Evolutionary conservation across 2,888 invertebrate species (phyloP).

Genomic region (Tromatobia lineatoria): DNA sequence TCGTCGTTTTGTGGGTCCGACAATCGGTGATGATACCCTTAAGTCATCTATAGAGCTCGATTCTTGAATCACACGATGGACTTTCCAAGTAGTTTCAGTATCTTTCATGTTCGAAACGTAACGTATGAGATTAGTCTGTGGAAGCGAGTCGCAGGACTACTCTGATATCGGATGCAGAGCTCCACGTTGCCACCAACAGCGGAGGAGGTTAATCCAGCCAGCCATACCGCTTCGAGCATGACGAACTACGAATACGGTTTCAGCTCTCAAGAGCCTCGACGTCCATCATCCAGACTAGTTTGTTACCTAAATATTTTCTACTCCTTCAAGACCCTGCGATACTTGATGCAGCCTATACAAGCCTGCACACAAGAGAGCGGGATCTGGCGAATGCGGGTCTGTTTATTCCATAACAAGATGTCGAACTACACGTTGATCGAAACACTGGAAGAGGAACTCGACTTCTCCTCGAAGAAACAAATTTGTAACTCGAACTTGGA

Average conservation of each 20-base stretch:
- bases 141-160: background rate
- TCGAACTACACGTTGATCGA: background rate
- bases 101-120: background rate
- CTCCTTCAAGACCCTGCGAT: conserved; percentile 18
- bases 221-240: conserved; percentile 24
- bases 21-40: conserved; percentile 36
- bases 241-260: conserved; percentile 14
- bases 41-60: conserved; percentile 27
- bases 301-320: conserved; percentile 49
- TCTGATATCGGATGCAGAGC: background rate
- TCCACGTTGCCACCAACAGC: background rate
- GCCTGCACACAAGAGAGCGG: conserved; percentile 10
- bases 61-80: conserved; percentile 7
- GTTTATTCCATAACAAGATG: conserved; percentile 31
- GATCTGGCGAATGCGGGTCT: conserved; percentile 8
- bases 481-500: background rate
- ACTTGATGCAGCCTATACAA: conserved; percentile 20
- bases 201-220: conserved; percentile 1
- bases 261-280: conserved; percentile 26
- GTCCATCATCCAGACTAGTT: conserved; percentile 15
- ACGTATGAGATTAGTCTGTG: background rate
- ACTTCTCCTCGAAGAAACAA: background rate
- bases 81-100: background rate
- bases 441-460: conserved; percentile 4
- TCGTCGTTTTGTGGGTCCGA: conserved; percentile 52